These are phyloP conservation scores for Drosophila kanekoi DNA, from an alignment of 2,888 invertebrate genomes.

Conservation along the genomic window DNA sequence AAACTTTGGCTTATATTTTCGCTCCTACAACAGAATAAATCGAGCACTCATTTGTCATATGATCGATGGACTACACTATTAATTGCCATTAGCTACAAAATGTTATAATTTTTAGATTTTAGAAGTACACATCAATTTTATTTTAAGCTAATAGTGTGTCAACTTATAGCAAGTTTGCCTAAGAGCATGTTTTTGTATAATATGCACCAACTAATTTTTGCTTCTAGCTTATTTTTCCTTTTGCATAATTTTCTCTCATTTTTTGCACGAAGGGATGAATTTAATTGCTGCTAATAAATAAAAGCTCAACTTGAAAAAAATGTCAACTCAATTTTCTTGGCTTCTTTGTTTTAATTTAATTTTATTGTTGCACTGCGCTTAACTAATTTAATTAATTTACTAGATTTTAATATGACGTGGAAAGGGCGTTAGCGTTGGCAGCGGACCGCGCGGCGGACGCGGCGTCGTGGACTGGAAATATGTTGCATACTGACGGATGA, in stretches of 20 bases:
- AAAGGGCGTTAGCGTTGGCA: slow-evolving; percentile 79
- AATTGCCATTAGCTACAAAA: too few relatives aligned
- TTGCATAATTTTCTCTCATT: slow-evolving; percentile 15
- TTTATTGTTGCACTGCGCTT: slow-evolving; percentile 37
- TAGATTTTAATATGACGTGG: slow-evolving; percentile 63
- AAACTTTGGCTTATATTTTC: too few relatives aligned
- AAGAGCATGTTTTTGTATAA: too few relatives aligned
- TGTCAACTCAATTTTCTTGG: slow-evolving; percentile 23
- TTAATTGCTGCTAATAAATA: slow-evolving; percentile 43
- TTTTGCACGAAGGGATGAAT: slow-evolving; percentile 10
- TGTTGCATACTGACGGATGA: slow-evolving; percentile 60
- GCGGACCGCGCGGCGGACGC: slow-evolving; percentile 69
- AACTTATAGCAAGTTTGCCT: too few relatives aligned
- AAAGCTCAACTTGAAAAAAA: slow-evolving; percentile 22
- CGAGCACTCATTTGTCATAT: too few relatives aligned
- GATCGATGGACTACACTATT: too few relatives aligned
- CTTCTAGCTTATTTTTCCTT: background rate
- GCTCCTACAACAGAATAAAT: too few relatives aligned
- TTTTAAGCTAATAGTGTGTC: too few relatives aligned
- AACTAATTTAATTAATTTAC: slow-evolving; percentile 57
- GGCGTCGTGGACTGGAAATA: slow-evolving; percentile 69
- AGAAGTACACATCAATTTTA: too few relatives aligned
- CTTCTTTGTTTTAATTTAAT: slow-evolving; percentile 48
- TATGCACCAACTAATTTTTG: background rate
- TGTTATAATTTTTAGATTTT: too few relatives aligned